These are phyloP conservation scores for Rhabdornis inornatus DNA, from an alignment of 2,113 vertebrate genomes.

Conservation along the genomic window DNA sequence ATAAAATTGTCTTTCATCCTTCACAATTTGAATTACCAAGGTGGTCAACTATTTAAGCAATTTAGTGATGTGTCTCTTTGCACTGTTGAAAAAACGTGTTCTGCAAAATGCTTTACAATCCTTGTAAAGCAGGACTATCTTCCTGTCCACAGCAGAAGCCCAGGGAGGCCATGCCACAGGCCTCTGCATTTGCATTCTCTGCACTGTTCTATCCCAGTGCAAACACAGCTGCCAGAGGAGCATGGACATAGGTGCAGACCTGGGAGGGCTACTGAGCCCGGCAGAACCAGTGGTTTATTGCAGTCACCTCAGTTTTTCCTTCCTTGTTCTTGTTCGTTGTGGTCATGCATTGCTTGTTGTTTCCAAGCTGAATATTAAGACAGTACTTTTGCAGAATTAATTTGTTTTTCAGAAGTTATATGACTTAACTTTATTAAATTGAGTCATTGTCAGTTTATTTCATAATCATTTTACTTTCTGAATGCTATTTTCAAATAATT, in stretches of 20 bases:
- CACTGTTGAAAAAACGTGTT: background rate
- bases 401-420: background rate
- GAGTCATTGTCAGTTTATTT: background rate
- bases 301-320: background rate
- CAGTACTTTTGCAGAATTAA: background rate
- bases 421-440: background rate
- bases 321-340: background rate
- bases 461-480: background rate
- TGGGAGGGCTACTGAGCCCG: fast-evolving
- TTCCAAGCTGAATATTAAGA: background rate
- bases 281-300: background rate
- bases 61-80: background rate
- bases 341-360: background rate
- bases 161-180: fast-evolving
- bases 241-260: no score
- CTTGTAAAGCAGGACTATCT: background rate
- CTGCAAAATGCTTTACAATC: background rate
- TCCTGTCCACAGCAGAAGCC: background rate
- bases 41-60: background rate
- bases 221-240: background rate
- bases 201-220: background rate
- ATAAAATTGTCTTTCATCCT: background rate
- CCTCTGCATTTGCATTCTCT: background rate
- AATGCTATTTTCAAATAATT: background rate
- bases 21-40: background rate